Conservation (phyloP, 1,140 invertebrate species). For the Scaptomyza montana region DNA sequence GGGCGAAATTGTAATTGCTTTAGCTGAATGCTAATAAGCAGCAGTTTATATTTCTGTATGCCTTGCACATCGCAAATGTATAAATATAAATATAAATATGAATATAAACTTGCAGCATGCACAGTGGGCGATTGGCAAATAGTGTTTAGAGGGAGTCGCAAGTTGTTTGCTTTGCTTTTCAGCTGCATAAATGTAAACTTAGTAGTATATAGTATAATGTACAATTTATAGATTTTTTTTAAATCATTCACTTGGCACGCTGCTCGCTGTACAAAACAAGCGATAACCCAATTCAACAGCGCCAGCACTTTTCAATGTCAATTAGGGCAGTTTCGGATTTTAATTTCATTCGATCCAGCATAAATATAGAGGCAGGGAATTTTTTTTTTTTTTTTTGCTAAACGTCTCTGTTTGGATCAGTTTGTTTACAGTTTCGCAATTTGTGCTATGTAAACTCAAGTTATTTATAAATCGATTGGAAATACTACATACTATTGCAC, state of each 20-base stretch:
- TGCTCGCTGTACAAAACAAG: slow-evolving; percentile 22
- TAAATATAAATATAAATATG: slow-evolving; percentile 32
- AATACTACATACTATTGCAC: slow-evolving; percentile 43
- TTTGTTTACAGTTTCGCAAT: slow-evolving; percentile 55
- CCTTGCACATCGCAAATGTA: slow-evolving; percentile 39
- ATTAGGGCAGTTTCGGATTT: slow-evolving; percentile 23
- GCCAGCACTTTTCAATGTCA: slow-evolving; percentile 52
- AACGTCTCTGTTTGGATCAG: slow-evolving; percentile 48
- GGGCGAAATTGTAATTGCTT: slow-evolving; percentile 50
- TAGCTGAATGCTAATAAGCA: slow-evolving; percentile 40
- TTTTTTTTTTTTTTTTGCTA: slow-evolving; percentile 36
- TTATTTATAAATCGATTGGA: slow-evolving; percentile 60
- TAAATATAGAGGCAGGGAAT: slow-evolving; percentile 34
- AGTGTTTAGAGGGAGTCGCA: too few relatives aligned
- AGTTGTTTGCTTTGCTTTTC: slow-evolving; percentile 39
- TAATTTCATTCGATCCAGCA: slow-evolving; percentile 31
- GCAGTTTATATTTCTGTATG: slow-evolving; percentile 30
- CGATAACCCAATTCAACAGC: slow-evolving; percentile 53
- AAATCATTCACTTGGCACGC: too few relatives aligned
- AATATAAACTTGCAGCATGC: slow-evolving; percentile 22
- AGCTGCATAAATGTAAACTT: slow-evolving; percentile 16
- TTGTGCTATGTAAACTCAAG: slow-evolving; percentile 57
- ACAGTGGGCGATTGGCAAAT: slow-evolving; percentile 30
- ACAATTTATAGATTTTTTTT: slow-evolving; percentile 38
- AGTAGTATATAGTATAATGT: slow-evolving; percentile 27